Base-by-base conservation (phyloP, 2,797 vertebrate genomes). In the Chaetodon trifasciatus region DNA sequence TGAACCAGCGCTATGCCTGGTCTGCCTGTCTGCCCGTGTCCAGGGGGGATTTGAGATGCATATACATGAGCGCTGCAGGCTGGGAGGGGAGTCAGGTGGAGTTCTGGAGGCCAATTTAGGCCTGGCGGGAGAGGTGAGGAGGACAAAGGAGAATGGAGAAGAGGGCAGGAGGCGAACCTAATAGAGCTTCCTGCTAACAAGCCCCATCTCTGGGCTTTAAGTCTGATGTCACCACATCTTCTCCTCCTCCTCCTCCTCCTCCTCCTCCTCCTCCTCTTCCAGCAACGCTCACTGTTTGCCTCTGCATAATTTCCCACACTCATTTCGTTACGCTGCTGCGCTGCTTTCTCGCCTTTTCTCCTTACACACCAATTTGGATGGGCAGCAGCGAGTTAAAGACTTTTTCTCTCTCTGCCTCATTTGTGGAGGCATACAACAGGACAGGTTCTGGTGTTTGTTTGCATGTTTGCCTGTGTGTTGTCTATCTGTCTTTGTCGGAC, bases 61-160 rank as follows among this genome's bases (percentile, higher is more conserved):
- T 98, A 99, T 98, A 96, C 95, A 96, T 94, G 96, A 98, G 97
- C 91, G 94, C 85, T 90, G 91, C 81, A 85, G 86, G 85, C 86
- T 78, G 90, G 86, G 88, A 77, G 84, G 86, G 86, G 92, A 89
- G 91, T 85, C 89, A 92, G 92, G 87, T 91, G 93, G 89, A 90
- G 91, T 90, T 88, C 95, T 96, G 93, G 94, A 97, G 96, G 96
- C 97, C 97, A 98, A 99, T 98, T 99, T 99, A 96, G 95, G 90
- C 94, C 93, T 75, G 81, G 77, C n/a, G 76, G 86, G 85, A 91
- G 93, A 85, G 96, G 96, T 96, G 96, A 96, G 94, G 93, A 95
- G 87, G 90, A 92, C 95, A 96, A 94, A 93, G 93, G 93, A 94
- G 96, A 96, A 95, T 85, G 95, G 95, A 94, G 97, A 76, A 79